A percentile compares a stretch with the other conserved stretches of the same genome.
phyloP scores from a whole-genome alignment of 2,888 invertebrate species.

The Cacoxenus indagator region DNA sequence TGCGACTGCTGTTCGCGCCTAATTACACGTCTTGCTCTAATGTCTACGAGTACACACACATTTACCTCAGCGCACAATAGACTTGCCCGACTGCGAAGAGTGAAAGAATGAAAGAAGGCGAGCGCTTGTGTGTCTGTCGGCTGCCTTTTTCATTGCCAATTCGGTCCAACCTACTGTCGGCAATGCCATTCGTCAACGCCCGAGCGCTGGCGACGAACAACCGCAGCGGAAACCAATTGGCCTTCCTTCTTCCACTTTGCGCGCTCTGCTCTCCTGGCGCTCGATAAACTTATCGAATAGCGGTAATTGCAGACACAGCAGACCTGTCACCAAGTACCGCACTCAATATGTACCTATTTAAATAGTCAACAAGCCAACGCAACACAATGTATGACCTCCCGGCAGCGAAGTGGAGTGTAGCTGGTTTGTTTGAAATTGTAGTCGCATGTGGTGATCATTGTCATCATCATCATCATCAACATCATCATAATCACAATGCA shows the following conservation, averaged over 20 bases:
- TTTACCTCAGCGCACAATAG: slow-evolving; percentile 20
- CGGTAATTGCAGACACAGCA: slow-evolving; percentile 59
- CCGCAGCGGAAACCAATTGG: too few relatives aligned
- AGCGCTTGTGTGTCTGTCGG: not conserved
- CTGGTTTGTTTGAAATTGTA: too few relatives aligned
- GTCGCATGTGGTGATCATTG: not conserved
- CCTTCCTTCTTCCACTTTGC: too few relatives aligned
- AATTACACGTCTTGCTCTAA: slow-evolving; percentile 46
- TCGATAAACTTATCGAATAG: too few relatives aligned
- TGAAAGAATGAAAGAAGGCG: too few relatives aligned
- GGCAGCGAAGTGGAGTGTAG: not conserved
- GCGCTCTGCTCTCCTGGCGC: not conserved
- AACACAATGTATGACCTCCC: not conserved
- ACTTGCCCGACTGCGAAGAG: too few relatives aligned
- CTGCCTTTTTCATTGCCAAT: not conserved
- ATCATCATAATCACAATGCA: slow-evolving; percentile 47
- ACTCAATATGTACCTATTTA: slow-evolving; percentile 22
- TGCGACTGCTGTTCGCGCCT: slow-evolving; percentile 42
- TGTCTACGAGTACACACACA: not conserved
- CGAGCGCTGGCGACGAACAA: too few relatives aligned
- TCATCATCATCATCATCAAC: not conserved
- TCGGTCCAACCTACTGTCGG: too few relatives aligned
- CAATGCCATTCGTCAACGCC: too few relatives aligned
- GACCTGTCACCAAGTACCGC: slow-evolving; percentile 56
- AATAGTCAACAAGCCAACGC: slow-evolving; percentile 12